A percentile compares a stretch with the other conserved stretches of the same genome.
phyloP scores from a whole-genome alignment of 30 jellyfish, hydroid and myxozoan species.

The Turritopsis rubra region DNA sequence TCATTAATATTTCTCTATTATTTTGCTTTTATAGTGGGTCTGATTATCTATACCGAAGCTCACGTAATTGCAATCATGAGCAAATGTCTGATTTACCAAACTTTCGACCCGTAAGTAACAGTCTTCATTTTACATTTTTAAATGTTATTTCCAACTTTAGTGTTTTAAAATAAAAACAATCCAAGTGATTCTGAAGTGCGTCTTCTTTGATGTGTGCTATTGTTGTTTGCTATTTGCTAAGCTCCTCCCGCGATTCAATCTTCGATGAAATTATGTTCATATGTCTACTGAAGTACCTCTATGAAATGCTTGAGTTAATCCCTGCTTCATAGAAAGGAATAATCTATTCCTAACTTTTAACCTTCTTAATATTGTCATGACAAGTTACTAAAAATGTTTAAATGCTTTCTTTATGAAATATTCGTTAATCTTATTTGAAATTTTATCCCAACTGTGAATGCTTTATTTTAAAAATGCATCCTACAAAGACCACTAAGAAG shows the following conservation, averaged over 20 bases:
- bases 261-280: neutral
- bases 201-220: neutral
- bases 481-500: neutral
- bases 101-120: constrained; percentile 80
- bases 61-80: constrained; percentile 28
- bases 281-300: neutral
- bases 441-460: neutral
- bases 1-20: no score
- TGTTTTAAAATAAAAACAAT: no score
- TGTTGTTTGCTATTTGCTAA: neutral
- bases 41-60: neutral
- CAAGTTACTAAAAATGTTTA: neutral
- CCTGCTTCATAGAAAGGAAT: neutral
- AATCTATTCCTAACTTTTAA: neutral
- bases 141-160: no score
- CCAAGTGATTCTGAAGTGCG: no score
- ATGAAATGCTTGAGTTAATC: neutral
- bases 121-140: no score
- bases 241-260: neutral
- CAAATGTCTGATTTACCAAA: constrained; percentile 66
- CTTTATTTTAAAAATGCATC: neutral
- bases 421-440: neutral
- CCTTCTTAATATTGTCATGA: neutral
- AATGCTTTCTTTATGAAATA: neutral
- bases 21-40: constrained; percentile 2